Conservation (phyloP, 2,888 invertebrate species). For the Lycaena phlaeas region DNA sequence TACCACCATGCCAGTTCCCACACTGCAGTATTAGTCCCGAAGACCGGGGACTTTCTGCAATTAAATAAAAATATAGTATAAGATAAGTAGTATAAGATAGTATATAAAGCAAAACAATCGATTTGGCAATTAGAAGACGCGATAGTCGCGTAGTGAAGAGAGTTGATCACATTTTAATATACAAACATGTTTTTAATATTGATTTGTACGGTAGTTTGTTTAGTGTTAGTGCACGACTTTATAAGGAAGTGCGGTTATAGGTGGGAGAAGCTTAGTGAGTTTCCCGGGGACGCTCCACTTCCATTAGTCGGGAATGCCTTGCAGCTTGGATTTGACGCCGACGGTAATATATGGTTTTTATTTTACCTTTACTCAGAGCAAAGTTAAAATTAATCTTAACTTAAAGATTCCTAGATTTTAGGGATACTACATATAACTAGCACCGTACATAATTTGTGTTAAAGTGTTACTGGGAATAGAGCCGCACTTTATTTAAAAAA, state of each 20-base stretch:
- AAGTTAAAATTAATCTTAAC: no score
- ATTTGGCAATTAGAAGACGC: no score
- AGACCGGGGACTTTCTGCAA: no score
- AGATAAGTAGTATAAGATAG: not conserved
- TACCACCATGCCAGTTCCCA: no score
- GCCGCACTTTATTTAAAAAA: no score
- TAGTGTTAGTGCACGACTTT: slow-evolving; percentile 21
- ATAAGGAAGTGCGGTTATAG: slow-evolving; percentile 20
- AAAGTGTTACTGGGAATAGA: no score
- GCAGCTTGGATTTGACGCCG: slow-evolving; percentile 35
- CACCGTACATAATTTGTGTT: no score
- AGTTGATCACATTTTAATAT: not conserved
- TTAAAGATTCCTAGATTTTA: no score
- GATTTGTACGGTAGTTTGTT: slow-evolving; percentile 18
- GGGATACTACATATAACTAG: no score
- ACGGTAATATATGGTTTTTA: slow-evolving; percentile 24
- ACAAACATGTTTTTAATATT: slow-evolving; percentile 22
- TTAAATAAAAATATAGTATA: no score
- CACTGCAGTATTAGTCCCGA: no score
- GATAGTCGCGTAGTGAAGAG: not conserved
- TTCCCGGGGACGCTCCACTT: slow-evolving; percentile 32
- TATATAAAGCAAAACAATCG: not conserved
- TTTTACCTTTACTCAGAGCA: no score
- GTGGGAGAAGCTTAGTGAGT: slow-evolving; percentile 28
- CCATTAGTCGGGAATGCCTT: slow-evolving; percentile 41